Conservation (phyloP, 2,797 vertebrate genomes). For the Rhincodon typus region DNA sequence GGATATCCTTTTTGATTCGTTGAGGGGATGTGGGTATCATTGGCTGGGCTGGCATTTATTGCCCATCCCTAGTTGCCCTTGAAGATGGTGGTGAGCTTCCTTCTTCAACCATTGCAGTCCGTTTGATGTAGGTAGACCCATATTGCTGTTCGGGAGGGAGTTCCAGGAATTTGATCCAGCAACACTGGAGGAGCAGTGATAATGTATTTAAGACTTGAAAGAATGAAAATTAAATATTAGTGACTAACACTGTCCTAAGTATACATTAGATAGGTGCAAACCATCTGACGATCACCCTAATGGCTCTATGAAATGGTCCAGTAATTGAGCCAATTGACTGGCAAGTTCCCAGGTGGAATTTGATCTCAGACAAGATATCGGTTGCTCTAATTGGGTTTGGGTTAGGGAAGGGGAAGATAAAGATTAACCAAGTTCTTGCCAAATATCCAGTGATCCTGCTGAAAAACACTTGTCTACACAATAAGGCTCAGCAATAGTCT, state of each 20-base stretch:
- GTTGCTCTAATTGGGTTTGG: neutral
- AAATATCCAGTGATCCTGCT: neutral
- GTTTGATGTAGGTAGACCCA: too few species aligned
- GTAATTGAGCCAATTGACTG: neutral
- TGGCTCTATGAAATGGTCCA: neutral
- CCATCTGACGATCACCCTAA: neutral
- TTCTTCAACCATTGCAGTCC: too few species aligned
- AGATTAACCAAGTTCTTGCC: neutral
- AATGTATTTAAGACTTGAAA: too few species aligned
- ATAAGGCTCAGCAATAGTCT: neutral
- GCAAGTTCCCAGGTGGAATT: neutral
- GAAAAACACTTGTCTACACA: neutral
- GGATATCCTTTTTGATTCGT: neutral
- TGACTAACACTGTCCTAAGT: neutral
- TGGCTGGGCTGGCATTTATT: too few species aligned
- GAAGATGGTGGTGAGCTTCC: too few species aligned
- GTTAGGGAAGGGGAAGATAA: neutral
- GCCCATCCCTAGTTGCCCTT: too few species aligned
- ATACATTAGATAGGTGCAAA: neutral
- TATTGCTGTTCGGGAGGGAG: too few species aligned
- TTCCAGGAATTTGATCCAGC: too few species aligned
- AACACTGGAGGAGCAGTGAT: too few species aligned
- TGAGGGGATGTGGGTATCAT: too few species aligned
- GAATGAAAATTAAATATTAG: too few species aligned
- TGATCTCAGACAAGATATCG: neutral